Conservation (phyloP, 2,797 vertebrate species). For the Pristis pectinata region DNA sequence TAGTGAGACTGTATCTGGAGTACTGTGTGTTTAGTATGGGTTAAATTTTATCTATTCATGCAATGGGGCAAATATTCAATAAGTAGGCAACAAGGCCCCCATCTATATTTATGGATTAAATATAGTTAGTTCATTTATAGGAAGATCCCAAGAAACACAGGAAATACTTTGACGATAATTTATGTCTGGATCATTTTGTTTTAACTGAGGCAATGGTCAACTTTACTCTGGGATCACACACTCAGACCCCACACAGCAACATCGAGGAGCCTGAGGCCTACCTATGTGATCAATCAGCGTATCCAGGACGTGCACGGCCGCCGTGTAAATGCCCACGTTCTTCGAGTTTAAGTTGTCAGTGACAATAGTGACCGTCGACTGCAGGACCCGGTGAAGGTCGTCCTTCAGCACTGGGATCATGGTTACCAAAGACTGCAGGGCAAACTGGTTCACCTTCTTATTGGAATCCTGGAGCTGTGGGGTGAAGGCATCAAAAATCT, state of each 20-base stretch:
- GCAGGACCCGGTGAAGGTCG: conserved; percentile 49
- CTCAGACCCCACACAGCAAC: not conserved
- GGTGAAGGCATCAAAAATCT: conserved; percentile 58
- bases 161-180: not conserved
- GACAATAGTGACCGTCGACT: conserved; percentile 45
- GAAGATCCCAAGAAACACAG: not conserved
- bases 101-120: not conserved
- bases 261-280: conserved; percentile 40
- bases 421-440: conserved; percentile 44
- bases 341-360: conserved; percentile 59
- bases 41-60: not conserved
- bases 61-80: not conserved
- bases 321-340: conserved; percentile 45
- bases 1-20: too few species aligned
- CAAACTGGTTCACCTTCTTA: conserved; percentile 58
- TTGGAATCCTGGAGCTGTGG: conserved; percentile 57
- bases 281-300: conserved; percentile 49
- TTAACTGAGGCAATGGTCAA: not conserved
- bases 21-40: too few species aligned
- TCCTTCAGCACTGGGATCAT: conserved; percentile 49
- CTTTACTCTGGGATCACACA: not conserved
- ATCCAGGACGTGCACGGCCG: conserved; percentile 47
- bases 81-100: not conserved
- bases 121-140: not conserved
- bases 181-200: not conserved